These are phyloP conservation scores for Daboia siamensis DNA, from an alignment of 2,113 vertebrate genomes.

Conservation along the genomic window DNA sequence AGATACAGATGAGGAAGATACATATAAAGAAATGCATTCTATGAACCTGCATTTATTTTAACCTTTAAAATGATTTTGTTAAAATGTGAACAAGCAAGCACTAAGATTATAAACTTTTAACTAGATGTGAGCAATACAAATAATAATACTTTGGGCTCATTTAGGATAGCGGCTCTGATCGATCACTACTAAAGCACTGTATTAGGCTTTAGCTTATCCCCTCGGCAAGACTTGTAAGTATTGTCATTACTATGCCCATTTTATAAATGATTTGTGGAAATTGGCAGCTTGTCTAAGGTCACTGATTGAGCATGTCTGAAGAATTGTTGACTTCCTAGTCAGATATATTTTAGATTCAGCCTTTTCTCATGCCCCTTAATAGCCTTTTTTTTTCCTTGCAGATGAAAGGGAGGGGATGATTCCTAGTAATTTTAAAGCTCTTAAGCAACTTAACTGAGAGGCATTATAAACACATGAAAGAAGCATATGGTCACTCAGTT, in stretches of 20 bases:
- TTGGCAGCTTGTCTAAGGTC: constrained; percentile 30
- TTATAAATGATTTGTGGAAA: constrained; percentile 26
- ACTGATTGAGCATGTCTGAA: constrained; percentile 30
- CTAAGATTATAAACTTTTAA: constrained; percentile 12
- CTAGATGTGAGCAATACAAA: constrained; percentile 10
- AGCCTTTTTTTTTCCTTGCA: constrained; percentile 42
- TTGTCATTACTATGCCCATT: constrained; percentile 26
- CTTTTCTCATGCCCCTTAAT: constrained; percentile 45
- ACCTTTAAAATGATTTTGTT: constrained; percentile 14
- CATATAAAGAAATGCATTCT: not conserved
- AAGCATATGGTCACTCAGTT: constrained; percentile 19
- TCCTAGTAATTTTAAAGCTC: constrained; percentile 39
- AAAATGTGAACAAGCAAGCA: constrained; percentile 11
- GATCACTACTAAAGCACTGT: not conserved
- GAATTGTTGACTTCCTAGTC: constrained; percentile 44
- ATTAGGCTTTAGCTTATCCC: not conserved
- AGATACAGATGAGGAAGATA: not conserved
- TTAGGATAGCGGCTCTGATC: not conserved
- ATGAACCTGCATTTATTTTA: constrained; percentile 1
- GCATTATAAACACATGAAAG: constrained; percentile 41
- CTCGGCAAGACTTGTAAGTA: not conserved
- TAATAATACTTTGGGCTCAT: constrained; percentile 16
- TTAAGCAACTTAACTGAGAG: constrained; percentile 6
- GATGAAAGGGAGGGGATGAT: constrained; percentile 20
- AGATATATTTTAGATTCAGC: constrained; percentile 41